Evolutionary conservation across 2,888 invertebrate genomes (phyloP).

Genomic region (Stenodera caucasica): DNA sequence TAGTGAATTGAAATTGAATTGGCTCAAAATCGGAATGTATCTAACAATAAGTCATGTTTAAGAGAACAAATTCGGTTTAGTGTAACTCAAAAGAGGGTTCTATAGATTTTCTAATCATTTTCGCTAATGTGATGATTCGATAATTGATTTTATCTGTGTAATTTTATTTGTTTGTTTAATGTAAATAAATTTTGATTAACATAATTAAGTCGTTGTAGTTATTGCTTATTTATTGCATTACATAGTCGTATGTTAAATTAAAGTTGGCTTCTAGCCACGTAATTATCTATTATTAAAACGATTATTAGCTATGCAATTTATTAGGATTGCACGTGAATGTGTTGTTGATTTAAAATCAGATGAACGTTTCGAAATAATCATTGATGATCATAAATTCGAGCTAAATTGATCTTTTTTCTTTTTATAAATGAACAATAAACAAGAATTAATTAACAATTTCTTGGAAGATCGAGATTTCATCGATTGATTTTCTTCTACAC

Average conservation of each 20-base stretch:
- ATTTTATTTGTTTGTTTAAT: too few species aligned
- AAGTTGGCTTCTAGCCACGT: constrained; percentile 8
- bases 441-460: constrained; percentile 1
- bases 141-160: too few species aligned
- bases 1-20: too few species aligned
- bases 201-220: constrained; percentile 12
- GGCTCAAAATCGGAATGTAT: too few species aligned
- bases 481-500: not conserved
- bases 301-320: constrained; percentile 10
- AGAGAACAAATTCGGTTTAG: too few species aligned
- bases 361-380: not conserved
- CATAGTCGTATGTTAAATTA: not conserved
- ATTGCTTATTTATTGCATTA: not conserved
- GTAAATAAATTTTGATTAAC: not conserved
- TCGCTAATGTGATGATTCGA: too few species aligned
- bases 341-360: constrained; percentile 3
- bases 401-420: not conserved
- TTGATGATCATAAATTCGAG: not conserved
- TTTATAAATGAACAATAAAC: not conserved
- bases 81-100: too few species aligned
- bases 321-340: constrained; percentile 12
- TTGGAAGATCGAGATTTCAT: not conserved
- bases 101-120: too few species aligned
- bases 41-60: too few species aligned
- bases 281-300: constrained; percentile 15